Conservation (phyloP, 1,140 invertebrate genomes). For the Muscidifurax raptorellus region DNA sequence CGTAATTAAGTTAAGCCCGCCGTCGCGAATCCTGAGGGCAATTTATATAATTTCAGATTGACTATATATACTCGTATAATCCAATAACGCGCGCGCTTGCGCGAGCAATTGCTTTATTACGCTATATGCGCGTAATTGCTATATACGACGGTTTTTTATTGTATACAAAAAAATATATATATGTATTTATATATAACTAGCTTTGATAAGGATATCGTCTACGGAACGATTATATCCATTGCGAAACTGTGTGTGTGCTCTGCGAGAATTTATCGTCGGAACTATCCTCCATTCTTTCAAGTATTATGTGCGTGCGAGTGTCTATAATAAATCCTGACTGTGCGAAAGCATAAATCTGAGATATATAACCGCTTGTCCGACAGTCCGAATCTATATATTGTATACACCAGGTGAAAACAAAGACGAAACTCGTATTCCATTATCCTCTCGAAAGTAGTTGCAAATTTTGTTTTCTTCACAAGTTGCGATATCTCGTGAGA, state of each 20-base stretch:
- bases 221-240: neutral
- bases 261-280: neutral
- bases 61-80: neutral
- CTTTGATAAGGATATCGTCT: neutral
- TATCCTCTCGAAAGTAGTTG: neutral
- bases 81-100: neutral
- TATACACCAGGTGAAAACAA: neutral
- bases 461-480: neutral
- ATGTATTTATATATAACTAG: too few relatives aligned
- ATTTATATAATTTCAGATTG: neutral
- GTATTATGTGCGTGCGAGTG: too few relatives aligned
- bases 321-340: conserved; percentile 32
- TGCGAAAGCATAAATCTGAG: conserved; percentile 26
- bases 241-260: neutral
- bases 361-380: neutral
- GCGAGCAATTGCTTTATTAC: neutral
- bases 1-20: conserved; percentile 32
- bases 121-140: neutral
- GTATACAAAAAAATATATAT: neutral
- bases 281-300: neutral
- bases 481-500: too few relatives aligned
- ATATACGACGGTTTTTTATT: neutral
- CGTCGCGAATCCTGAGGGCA: neutral
- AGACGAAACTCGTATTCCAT: neutral
- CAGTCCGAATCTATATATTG: neutral